Evolutionary conservation across 2,113 vertebrate species (phyloP).

Genomic region (Ceyx cyanopectus): DNA sequence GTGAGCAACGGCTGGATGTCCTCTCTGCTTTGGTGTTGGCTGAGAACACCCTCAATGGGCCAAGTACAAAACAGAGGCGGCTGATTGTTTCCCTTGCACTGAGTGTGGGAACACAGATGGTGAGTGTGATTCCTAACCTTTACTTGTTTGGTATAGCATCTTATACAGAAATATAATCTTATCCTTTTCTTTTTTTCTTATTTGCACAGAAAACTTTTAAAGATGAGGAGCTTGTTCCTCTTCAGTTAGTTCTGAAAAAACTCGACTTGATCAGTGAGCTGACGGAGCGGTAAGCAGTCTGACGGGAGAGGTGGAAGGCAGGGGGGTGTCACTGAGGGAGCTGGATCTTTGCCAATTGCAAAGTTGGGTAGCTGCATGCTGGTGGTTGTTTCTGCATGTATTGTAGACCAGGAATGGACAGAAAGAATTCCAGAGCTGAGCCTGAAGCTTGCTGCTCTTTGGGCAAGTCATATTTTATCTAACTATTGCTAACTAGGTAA

Average conservation of each 20-base stretch:
- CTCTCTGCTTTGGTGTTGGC: slow-evolving; percentile 94
- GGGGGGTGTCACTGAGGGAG: not conserved
- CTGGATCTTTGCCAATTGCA: not conserved
- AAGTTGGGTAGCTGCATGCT: not conserved
- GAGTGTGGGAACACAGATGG: slow-evolving; percentile 97
- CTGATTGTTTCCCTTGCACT: slow-evolving; percentile 91
- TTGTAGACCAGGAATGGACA: not conserved
- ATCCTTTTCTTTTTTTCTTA: not conserved
- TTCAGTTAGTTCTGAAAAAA: slow-evolving; percentile 96
- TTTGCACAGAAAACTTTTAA: slow-evolving; percentile 92
- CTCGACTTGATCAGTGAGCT: slow-evolving; percentile 96
- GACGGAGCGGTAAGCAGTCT: slow-evolving; percentile 81
- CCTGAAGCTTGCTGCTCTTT: not conserved
- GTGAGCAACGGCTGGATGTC: slow-evolving; percentile 95
- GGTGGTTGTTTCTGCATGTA: not conserved
- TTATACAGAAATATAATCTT: not conserved
- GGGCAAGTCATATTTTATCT: not conserved
- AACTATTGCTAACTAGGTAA: not conserved
- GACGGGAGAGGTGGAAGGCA: not conserved
- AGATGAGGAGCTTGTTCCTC: slow-evolving; percentile 92
- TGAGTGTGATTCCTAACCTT: slow-evolving; percentile 60
- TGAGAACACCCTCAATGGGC: slow-evolving; percentile 94
- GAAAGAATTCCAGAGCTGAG: not conserved
- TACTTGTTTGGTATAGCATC: not conserved
- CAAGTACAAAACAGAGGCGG: slow-evolving; percentile 92